Base-by-base conservation (phyloP, 2,888 invertebrate genomes). In the Dryocosmus kuriphilus region DNA sequence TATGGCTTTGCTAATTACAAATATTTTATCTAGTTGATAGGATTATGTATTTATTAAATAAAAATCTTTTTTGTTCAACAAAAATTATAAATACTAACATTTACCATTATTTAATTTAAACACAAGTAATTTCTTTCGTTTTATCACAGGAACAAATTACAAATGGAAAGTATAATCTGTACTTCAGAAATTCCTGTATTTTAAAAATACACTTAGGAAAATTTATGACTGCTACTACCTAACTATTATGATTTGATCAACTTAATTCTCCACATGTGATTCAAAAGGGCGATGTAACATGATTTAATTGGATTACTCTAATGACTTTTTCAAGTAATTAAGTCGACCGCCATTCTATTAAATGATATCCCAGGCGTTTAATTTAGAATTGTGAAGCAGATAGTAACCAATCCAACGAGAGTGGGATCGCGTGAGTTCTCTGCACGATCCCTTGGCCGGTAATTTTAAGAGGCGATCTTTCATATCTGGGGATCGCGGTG, bases 261-360 rank as follows among this genome's bases (percentile, higher is more conserved):
- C 46, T 51, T n/a, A n/a, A n/a, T n/a, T 71, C 11, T 51, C n/a
- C 30, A 46, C 19, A 11, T 71, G 30, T 46, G 67, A 71, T 71
- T 51, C 30, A 22, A 71, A 71, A 71, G 71, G 51, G 71, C 71
- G 30, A 71, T 71, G 30, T 71, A 71, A 71, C 71, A 71, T 51
- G 71, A 71, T 51, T 71, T 71, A 71, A 71, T 51, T 51, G 30
- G 51, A 71, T 71, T 71, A 71, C 71, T 51, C 51, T 71, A 71
- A 71, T 71, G 71, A 71, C 71, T 51, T 71, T 71, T 71, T 46
- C 67, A n/a, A 71, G 71, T 71, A 71, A 71, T 71, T 71, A 71
- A 71, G 71, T 46, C 51, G 71, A 71, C 71, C 30, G 27, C 46
- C 51, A 71, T 71, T 71, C 71, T 30, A 71, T 71, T 71, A 71